Base-by-base conservation (phyloP, 2,888 invertebrate genomes). In the Ligdia adustata region DNA sequence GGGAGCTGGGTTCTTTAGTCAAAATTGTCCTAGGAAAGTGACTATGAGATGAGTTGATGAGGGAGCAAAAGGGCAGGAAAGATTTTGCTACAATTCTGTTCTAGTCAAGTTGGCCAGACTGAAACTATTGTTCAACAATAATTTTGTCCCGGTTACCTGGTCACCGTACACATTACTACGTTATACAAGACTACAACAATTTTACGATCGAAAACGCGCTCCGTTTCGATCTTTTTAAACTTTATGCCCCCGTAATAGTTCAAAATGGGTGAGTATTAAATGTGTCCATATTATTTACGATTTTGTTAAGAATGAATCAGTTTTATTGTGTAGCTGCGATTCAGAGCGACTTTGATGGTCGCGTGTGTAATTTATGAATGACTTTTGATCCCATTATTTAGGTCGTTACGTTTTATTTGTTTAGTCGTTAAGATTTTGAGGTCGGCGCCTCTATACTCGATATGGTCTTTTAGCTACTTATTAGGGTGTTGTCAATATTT, bases 241-340 rank as follows among this genome's bases (percentile, higher is more conserved):
- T 82, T 82, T 73, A 83, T 73, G 75, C 69, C 72, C 61, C 68
- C 63, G 85, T 85, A 83, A 88, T 84, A 82, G 86, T 79, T 83
- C 80, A 82, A 83, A 88, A 85, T 83, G 75, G 80, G 74, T 63
- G 60, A 71, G 75, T 72, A 81, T 82, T 82, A 80, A 82, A 86
- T 74, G 72, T 78, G 85, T 85, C 86, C 73, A 64, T 33, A 56
- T 74, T 70, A 85, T 85, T 86, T 87, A 86, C 71, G 76, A 69
- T 65, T 66, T 61, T 66, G 64, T 66, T 72, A 62, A 56, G 60
- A 69, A 77, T 79, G 78, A 83, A 82, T 79, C 80, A 77, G 65
- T 72, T 86, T 86, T 86, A 87, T 78, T 79, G 79, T 79, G 67
- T 68, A 43, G 35, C 49, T 60, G 60, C 73, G 69, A 74, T 77